These are phyloP conservation scores for Mycetomoellerius zeteki DNA, from an alignment of 1,140 invertebrate genomes.

Conservation along the genomic window DNA sequence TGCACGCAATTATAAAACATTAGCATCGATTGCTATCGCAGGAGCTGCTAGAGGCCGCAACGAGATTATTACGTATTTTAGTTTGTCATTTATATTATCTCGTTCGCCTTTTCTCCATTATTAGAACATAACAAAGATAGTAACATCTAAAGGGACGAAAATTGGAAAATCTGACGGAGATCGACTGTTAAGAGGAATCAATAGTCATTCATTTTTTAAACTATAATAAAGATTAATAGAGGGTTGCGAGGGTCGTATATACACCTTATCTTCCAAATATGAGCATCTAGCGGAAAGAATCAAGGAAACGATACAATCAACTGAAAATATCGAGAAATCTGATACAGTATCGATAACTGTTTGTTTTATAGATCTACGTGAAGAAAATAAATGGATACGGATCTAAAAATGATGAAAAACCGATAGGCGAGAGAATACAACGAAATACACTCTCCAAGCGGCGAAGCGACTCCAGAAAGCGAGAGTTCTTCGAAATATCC, in stretches of 20 bases:
- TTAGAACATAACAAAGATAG: neutral
- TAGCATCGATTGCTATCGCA: constrained; percentile 38
- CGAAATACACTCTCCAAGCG: neutral
- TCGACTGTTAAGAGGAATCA: neutral
- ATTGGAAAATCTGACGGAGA: neutral
- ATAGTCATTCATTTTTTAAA: constrained; percentile 9
- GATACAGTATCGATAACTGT: neutral
- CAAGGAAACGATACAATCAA: neutral
- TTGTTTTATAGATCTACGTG: neutral
- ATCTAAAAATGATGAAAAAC: neutral
- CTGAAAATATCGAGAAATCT: neutral
- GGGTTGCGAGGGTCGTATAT: neutral
- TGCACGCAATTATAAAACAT: constrained; percentile 26
- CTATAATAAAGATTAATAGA: constrained; percentile 23
- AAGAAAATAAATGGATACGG: neutral
- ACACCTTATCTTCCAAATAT: neutral
- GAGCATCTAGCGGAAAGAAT: neutral
- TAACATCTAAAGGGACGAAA: neutral
- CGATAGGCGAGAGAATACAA: constrained; percentile 6
- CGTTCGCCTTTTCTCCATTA: neutral
- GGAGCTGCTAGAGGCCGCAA: neutral
- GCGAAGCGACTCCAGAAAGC: neutral
- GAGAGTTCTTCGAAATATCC: constrained; percentile 20
- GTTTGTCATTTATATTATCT: constrained; percentile 13
- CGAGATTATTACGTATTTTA: constrained; percentile 6